Percentiles rank a stretch among this genome's conserved stretches.
Conservation (phyloP, 2,797 vertebrate genomes). For the Chanos chanos region DNA sequence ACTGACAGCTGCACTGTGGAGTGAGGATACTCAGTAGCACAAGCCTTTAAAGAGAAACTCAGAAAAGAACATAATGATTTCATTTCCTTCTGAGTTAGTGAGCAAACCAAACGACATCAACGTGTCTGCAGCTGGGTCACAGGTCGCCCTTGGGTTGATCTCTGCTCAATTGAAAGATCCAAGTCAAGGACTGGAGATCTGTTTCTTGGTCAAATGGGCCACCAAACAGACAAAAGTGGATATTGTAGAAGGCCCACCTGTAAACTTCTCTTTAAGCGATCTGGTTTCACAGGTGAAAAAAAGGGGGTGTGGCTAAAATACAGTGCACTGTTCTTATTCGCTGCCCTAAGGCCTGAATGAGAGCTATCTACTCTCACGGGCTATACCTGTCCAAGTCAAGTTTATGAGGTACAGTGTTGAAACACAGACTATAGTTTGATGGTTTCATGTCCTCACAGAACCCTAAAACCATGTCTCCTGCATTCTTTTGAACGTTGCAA, state of each 20-base stretch:
- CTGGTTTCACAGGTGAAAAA: conserved; percentile 20
- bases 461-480: no score
- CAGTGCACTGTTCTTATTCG: conserved; percentile 3
- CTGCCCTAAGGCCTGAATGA: conserved; percentile 5
- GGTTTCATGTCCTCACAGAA: no score
- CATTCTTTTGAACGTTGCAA: no score
- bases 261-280: conserved; percentile 14
- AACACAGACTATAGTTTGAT: background rate
- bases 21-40: no score
- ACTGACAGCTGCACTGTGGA: no score
- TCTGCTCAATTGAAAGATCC: conserved; percentile 21
- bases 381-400: background rate
- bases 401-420: background rate
- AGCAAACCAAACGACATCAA: no score
- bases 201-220: conserved; percentile 22
- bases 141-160: conserved; percentile 12
- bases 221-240: background rate
- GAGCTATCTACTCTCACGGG: no score
- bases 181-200: conserved; percentile 19
- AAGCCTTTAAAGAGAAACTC: no score
- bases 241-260: conserved; percentile 12
- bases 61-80: conserved; percentile 5
- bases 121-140: no score
- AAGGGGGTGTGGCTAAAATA: conserved; percentile 16
- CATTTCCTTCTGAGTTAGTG: no score